phyloP scores from a whole-genome alignment of 1,140 invertebrate species.

The Panagrolaimus sp. region DNA sequence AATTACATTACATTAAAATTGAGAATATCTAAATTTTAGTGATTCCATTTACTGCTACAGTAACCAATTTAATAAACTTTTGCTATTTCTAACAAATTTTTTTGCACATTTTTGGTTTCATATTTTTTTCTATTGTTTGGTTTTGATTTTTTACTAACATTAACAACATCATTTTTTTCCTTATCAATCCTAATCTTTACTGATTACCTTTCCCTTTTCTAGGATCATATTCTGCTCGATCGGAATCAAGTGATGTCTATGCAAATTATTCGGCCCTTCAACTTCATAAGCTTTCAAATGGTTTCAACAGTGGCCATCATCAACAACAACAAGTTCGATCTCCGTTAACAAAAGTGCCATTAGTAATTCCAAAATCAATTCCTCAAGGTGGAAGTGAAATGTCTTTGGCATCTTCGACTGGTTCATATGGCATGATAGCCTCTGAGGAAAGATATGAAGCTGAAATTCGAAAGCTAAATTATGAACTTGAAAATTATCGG shows the following conservation, averaged over 20 bases:
- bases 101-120: too few species aligned
- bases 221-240: conserved; percentile 4
- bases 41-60: too few species aligned
- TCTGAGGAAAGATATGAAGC: conserved; percentile 33
- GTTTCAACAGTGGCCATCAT: neutral
- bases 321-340: neutral
- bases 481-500: conserved; percentile 38
- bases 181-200: neutral
- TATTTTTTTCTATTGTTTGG: neutral
- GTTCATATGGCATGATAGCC: neutral
- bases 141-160: conserved; percentile 1
- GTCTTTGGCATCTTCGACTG: neutral
- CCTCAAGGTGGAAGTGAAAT: conserved; percentile 2
- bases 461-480: conserved; percentile 38
- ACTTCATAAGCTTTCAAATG: neutral
- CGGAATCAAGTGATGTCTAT: conserved; percentile 1
- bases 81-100: too few species aligned
- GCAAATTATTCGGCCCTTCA: neutral
- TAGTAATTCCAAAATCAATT: neutral
- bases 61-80: too few species aligned
- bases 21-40: neutral
- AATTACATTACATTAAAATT: conserved; percentile 2
- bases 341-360: neutral
- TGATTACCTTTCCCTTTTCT: neutral
- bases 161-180: neutral